Conservation (phyloP, 64 coral and sea anemone genomes). For the Actinia tenebrosa region DNA sequence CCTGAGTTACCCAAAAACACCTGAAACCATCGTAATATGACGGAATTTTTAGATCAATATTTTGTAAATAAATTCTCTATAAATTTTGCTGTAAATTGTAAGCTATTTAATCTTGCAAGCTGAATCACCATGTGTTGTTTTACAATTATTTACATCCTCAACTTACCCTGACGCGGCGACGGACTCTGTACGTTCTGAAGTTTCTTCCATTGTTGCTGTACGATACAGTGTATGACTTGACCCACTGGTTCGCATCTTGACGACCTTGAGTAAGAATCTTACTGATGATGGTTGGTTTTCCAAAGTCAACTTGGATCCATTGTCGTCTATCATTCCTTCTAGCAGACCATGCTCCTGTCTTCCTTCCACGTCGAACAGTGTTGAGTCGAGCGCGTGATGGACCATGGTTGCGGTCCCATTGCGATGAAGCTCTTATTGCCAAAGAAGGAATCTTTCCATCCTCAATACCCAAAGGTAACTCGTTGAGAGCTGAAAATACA, state of each 20-base stretch:
- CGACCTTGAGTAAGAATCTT: not conserved
- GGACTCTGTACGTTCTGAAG: too few species aligned
- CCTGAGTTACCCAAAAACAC: conserved; percentile 42
- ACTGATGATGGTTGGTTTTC: not conserved
- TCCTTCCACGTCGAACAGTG: too few species aligned
- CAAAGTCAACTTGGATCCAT: conserved; percentile 12
- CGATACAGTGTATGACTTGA: too few species aligned
- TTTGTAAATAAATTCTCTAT: too few species aligned
- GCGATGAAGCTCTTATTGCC: not conserved
- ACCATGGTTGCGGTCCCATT: not conserved
- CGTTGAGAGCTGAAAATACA: not conserved
- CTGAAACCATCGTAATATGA: not conserved
- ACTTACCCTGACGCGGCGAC: too few species aligned
- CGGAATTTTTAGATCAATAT: too few species aligned
- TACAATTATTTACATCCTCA: not conserved
- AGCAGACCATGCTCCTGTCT: not conserved
- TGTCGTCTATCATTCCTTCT: not conserved
- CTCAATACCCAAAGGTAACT: conserved; percentile 21
- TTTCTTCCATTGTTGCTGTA: too few species aligned
- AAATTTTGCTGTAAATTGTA: not conserved
- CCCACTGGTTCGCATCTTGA: not conserved
- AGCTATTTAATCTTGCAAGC: not conserved
- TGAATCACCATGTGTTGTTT: too few species aligned
- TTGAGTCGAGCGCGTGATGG: conserved; percentile 8
- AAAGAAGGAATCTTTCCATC: not conserved